Percentiles rank a stretch among this genome's conserved stretches.
Conservation (phyloP, 2,888 invertebrate genomes). For the Malacosoma neustria region DNA sequence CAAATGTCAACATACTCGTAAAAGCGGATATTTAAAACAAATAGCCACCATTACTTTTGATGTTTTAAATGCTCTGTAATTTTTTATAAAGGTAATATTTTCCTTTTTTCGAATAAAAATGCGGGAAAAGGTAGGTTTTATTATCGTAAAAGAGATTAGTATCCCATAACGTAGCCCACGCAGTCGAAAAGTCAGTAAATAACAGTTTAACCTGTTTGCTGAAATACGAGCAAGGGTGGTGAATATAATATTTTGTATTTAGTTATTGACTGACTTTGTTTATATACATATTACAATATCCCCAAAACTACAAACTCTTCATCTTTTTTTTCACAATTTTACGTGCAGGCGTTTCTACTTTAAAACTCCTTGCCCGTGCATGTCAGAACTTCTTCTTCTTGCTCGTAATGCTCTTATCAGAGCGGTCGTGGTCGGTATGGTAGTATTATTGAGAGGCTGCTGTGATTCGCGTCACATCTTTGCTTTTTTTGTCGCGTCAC, state of each 20-base stretch:
- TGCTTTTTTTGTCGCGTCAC: no score
- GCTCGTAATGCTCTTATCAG: no score
- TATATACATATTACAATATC: no score
- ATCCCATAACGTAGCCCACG: background rate
- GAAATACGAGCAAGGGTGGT: background rate
- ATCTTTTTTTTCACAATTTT: no score
- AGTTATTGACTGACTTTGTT: no score
- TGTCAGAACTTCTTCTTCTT: no score
- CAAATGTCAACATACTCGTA: background rate
- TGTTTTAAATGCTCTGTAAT: background rate
- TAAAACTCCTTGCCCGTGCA: no score
- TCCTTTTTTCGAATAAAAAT: background rate
- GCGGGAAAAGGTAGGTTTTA: background rate
- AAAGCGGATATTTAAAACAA: background rate
- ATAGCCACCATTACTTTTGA: background rate
- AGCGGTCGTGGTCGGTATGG: no score
- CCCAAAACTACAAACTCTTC: no score
- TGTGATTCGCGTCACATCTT: no score
- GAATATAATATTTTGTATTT: background rate
- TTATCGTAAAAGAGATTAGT: background rate
- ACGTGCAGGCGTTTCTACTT: no score
- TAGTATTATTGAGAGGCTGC: no score
- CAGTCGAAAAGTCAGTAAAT: conserved; percentile 7
- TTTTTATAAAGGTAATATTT: background rate
- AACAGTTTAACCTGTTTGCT: conserved; percentile 5